Percentiles rank a stretch among this genome's conserved stretches.
phyloP scores from a whole-genome alignment of 2,888 invertebrate genomes.

The Diaphora mendica region DNA sequence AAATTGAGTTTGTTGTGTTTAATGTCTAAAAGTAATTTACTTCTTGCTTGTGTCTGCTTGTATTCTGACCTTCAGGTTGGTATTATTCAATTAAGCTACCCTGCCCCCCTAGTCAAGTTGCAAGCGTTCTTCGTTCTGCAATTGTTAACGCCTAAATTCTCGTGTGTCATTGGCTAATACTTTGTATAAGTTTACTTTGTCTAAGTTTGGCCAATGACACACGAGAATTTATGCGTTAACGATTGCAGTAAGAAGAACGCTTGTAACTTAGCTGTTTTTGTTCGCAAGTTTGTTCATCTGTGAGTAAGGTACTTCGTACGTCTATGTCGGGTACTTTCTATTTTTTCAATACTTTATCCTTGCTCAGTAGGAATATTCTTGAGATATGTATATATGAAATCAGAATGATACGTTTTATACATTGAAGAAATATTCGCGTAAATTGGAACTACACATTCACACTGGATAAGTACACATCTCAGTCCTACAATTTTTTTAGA shows the following conservation, averaged over 20 bases:
- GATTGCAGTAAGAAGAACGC: no score
- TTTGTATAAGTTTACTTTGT: no score
- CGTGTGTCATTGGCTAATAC: no score
- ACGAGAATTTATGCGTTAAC: no score
- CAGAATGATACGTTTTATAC: neutral
- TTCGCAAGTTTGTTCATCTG: slow-evolving; percentile 1
- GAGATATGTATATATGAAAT: neutral
- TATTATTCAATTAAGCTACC: slow-evolving; percentile 6
- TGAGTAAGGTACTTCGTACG: neutral
- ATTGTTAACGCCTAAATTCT: no score
- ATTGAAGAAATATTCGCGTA: neutral
- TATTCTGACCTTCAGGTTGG: neutral
- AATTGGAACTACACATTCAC: neutral
- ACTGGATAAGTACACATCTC: neutral
- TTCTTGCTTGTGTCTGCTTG: slow-evolving; percentile 5
- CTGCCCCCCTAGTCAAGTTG: no score
- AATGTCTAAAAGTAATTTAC: slow-evolving; percentile 11
- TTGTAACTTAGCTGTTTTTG: no score
- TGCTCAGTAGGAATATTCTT: slow-evolving; percentile 6
- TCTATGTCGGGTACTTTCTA: slow-evolving; percentile 1
- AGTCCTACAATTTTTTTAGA: neutral
- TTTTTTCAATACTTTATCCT: slow-evolving; percentile 10
- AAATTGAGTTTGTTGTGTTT: slow-evolving; percentile 13
- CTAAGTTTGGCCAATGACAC: no score
- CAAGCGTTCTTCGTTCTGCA: no score